A percentile compares a stretch with the other conserved stretches of the same genome.
phyloP scores from a whole-genome alignment of 2,888 invertebrate species.

The Sphaeridia pumilis region DNA sequence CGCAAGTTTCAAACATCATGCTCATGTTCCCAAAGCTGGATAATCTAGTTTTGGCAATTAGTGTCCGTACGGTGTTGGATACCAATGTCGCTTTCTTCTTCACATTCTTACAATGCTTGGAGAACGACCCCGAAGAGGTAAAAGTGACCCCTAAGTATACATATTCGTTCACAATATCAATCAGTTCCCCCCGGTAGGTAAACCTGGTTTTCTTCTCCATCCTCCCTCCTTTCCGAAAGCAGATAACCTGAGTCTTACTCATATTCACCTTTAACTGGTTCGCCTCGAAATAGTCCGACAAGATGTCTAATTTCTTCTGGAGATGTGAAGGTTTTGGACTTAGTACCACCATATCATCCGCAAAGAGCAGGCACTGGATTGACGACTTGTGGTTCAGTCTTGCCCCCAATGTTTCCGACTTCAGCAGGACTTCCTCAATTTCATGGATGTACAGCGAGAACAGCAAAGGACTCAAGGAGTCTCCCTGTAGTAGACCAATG shows the following conservation, averaged over 20 bases:
- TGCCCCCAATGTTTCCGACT: not conserved
- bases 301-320: not conserved
- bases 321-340: not conserved
- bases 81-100: too few species aligned
- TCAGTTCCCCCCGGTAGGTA: not conserved
- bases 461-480: not conserved
- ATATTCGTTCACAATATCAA: not conserved
- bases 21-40: too few species aligned
- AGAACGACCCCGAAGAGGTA: not conserved
- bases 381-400: not conserved
- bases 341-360: not conserved
- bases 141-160: not conserved
- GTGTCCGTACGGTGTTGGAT: too few species aligned
- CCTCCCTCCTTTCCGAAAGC: not conserved
- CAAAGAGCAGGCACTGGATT: slow-evolving; percentile 2
- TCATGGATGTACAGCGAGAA: not conserved
- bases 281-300: not conserved
- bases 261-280: not conserved
- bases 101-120: too few species aligned
- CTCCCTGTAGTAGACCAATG: not conserved
- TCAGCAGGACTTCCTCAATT: not conserved
- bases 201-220: not conserved
- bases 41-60: too few species aligned
- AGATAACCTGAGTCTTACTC: not conserved
- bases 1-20: too few species aligned